phyloP scores from a whole-genome alignment of 53 echinoderm and acorn worm species.

The Actinopyga echinites region DNA sequence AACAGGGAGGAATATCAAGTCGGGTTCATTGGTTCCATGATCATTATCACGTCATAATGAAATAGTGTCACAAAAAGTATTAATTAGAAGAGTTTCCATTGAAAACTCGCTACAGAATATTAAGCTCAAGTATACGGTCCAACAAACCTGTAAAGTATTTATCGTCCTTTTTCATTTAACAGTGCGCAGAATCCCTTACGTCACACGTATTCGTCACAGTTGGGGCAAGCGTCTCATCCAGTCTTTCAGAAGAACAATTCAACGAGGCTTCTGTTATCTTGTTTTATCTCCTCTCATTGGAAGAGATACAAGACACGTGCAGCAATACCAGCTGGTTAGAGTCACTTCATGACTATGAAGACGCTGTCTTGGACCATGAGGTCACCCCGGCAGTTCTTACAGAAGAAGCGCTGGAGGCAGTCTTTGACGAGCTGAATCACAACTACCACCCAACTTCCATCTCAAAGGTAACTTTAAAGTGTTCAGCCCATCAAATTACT shows the following conservation, averaged over 20 bases:
- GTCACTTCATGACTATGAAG: constrained; percentile 1
- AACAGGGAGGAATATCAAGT: too few species aligned
- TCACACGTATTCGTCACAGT: constrained; percentile 51
- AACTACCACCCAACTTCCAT: constrained; percentile 46
- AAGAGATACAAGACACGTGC: constrained; percentile 45
- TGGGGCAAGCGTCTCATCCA: neutral
- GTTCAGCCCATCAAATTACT: neutral
- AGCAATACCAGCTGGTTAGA: neutral
- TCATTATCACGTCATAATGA: too few species aligned
- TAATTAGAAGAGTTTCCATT: too few species aligned
- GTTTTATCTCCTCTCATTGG: constrained; percentile 51
- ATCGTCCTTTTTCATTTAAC: too few species aligned
- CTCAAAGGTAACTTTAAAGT: constrained; percentile 66
- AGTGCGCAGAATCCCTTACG: constrained; percentile 33
- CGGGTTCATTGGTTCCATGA: too few species aligned
- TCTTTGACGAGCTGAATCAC: constrained; percentile 41
- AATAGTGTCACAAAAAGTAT: too few species aligned
- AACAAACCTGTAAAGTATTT: too few species aligned
- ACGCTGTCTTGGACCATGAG: neutral
- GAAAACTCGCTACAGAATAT: too few species aligned
- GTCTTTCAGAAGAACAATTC: constrained; percentile 61
- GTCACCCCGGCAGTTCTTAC: constrained; percentile 12
- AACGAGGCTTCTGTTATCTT: constrained; percentile 55
- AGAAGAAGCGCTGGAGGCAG: constrained; percentile 65
- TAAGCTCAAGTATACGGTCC: too few species aligned